phyloP scores from a whole-genome alignment of 2,113 vertebrate genomes.

The Melanocharis versteri region DNA sequence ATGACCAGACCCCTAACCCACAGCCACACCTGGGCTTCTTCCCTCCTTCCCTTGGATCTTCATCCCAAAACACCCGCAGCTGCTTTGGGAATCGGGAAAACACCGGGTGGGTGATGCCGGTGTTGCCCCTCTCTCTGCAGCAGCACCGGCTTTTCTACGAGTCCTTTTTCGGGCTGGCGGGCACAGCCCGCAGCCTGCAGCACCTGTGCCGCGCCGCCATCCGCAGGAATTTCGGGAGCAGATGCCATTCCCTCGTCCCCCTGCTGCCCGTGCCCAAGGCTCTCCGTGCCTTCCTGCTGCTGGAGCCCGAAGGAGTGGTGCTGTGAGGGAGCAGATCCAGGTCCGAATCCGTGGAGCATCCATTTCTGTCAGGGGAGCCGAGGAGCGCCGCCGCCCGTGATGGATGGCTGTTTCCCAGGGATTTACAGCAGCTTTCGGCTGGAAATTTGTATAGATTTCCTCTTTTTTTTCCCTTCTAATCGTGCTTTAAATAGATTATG shows the following conservation, averaged over 20 bases:
- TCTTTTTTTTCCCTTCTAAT: neutral
- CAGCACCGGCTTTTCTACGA: slow-evolving; percentile 70
- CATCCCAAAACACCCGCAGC: neutral
- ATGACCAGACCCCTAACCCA: rapidly evolving
- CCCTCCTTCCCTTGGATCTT: neutral
- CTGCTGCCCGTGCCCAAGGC: slow-evolving; percentile 66
- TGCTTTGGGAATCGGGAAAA: rapidly evolving
- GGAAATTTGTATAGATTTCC: neutral
- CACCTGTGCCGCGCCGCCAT: slow-evolving; percentile 71
- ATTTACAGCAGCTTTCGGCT: neutral
- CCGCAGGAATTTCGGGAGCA: slow-evolving; percentile 10
- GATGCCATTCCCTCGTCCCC: slow-evolving; percentile 65
- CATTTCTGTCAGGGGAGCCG: neutral
- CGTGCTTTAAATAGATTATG: neutral
- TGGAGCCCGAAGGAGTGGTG: slow-evolving; percentile 70
- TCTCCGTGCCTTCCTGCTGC: slow-evolving; percentile 68
- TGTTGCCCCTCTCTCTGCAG: slow-evolving; percentile 8
- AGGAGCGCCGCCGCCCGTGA: rapidly evolving
- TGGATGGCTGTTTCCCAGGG: neutral
- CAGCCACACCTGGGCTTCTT: rapidly evolving
- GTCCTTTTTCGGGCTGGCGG: slow-evolving; percentile 63
- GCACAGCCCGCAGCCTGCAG: slow-evolving; percentile 57
- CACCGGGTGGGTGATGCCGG: rapidly evolving
- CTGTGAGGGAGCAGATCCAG: neutral
- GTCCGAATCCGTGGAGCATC: rapidly evolving